Percentiles rank a stretch among this genome's conserved stretches.
Conservation (phyloP, 1,140 invertebrate species). For the Macrosteles quadrilineatus region DNA sequence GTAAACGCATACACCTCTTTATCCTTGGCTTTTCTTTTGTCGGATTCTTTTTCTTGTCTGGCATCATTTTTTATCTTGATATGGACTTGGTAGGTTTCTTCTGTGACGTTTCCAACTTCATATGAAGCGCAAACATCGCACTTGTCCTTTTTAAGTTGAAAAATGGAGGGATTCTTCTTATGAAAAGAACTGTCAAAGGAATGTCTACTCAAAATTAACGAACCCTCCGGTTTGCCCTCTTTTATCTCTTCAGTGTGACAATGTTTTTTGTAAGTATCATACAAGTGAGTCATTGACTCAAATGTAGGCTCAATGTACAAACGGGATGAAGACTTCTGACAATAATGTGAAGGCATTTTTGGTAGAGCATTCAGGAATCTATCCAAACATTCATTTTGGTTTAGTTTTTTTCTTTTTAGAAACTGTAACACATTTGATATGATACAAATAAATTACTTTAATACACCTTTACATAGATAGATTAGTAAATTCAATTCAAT, state of each 20-base stretch:
- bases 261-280: not conserved
- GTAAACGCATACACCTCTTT: conserved; percentile 34
- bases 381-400: not conserved
- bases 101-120: conserved; percentile 28
- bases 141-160: conserved; percentile 16
- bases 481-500: too few species aligned
- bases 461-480: too few species aligned
- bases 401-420: too few species aligned
- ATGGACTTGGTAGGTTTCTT: conserved; percentile 34
- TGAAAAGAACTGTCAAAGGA: conserved; percentile 7
- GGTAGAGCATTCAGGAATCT: not conserved
- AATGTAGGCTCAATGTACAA: not conserved
- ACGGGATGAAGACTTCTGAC: not conserved
- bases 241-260: not conserved
- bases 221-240: too few species aligned
- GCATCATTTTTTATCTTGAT: conserved; percentile 27
- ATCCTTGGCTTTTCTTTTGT: conserved; percentile 30
- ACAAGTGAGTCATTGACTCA: not conserved
- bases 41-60: conserved; percentile 31
- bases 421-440: too few species aligned
- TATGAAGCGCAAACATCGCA: conserved; percentile 15
- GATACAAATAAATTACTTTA: too few species aligned
- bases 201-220: too few species aligned
- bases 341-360: not conserved
- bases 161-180: conserved; percentile 6